These are phyloP conservation scores for Pseudomugil gertrudae DNA, from an alignment of 2,797 vertebrate species.

Conservation along the genomic window DNA sequence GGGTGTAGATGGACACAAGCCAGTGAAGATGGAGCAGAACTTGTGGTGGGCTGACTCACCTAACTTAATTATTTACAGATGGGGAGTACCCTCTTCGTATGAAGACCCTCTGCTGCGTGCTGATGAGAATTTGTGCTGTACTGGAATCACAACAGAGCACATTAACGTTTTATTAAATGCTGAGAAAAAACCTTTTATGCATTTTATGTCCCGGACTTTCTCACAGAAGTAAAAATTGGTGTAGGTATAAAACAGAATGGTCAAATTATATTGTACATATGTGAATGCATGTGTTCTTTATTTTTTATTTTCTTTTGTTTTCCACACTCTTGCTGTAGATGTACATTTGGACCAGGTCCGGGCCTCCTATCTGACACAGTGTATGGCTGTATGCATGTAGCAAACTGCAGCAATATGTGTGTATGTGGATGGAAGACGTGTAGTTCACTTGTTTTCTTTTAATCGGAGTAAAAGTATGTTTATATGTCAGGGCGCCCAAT, in stretches of 20 bases:
- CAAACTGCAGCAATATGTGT: constrained; percentile 39
- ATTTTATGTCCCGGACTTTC: constrained; percentile 68
- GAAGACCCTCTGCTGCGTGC: constrained; percentile 64
- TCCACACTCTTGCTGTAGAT: constrained; percentile 53
- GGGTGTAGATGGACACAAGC: constrained; percentile 42
- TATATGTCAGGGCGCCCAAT: constrained; percentile 11
- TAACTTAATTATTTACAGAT: constrained; percentile 53
- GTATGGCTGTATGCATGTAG: constrained; percentile 57
- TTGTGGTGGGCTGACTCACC: constrained; percentile 27
- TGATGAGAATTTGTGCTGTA: constrained; percentile 39
- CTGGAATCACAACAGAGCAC: constrained; percentile 62
- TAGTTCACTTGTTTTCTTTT: constrained; percentile 40
- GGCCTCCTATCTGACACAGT: constrained; percentile 45
- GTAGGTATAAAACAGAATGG: constrained; percentile 45
- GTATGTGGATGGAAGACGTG: constrained; percentile 40
- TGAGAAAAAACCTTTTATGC: constrained; percentile 43
- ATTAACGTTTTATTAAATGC: constrained; percentile 69
- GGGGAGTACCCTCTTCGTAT: constrained; percentile 33
- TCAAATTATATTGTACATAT: constrained; percentile 77
- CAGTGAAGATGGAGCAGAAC: constrained; percentile 48
- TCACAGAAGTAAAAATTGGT: constrained; percentile 39
- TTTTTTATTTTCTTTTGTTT: constrained; percentile 20
- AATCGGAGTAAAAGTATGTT: constrained; percentile 23
- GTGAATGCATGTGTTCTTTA: constrained; percentile 69
- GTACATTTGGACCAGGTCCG: constrained; percentile 45